Base-by-base conservation (phyloP, 2,113 vertebrate species). In the Felis chaus region DNA sequence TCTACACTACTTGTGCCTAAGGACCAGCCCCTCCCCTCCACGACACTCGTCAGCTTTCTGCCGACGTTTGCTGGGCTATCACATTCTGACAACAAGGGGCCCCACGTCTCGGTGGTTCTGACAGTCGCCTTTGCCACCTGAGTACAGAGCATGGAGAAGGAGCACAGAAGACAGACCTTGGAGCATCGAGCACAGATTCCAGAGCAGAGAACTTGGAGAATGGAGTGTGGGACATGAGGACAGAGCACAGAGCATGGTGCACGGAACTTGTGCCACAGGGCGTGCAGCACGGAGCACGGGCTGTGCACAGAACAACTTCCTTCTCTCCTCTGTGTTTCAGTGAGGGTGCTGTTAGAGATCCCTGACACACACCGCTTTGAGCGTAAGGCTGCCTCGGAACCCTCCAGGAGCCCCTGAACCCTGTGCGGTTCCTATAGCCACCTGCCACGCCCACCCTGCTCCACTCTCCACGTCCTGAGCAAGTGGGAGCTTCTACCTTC, bases 91-190 rank as follows among this genome's bases (percentile, higher is more conserved):
- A 53, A 73, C 1, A 1, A 21, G 21, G 1, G 4, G 14, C 3
- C 10, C 1, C 7, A 0, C 0, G 2, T 69, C 61, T 18, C 83
- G 1, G 0, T 18, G 31, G 50, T 1, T 5, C 39, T 8, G 9
- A 5, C 25, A 13, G 31, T n/a, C 5, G 15, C 31, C 88, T 36
- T 65, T 57, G 16, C 61, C 16, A 76, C 41, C 74, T 45, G 45
- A 48, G 14, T 7, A 29, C 7, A 1, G 74, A 4, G 41, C 73
- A 2, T 76, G 25, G n/a, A 74, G 23, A 14, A 0, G 1, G 36
- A 71, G 19, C 31, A 69, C 33, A 7, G 66, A 69, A 1, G 16
- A 61, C 57, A 61, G 61, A 65, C 25, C 45, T 45, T 45, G 45
- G 45, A 45, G 45, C 8, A 45, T 45, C 45, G 45, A 45, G 45